Evolutionary conservation across 2,888 invertebrate genomes (phyloP), one percentile per base, ranked within the genome.

Genomic region (Hartigia nigra): DNA sequence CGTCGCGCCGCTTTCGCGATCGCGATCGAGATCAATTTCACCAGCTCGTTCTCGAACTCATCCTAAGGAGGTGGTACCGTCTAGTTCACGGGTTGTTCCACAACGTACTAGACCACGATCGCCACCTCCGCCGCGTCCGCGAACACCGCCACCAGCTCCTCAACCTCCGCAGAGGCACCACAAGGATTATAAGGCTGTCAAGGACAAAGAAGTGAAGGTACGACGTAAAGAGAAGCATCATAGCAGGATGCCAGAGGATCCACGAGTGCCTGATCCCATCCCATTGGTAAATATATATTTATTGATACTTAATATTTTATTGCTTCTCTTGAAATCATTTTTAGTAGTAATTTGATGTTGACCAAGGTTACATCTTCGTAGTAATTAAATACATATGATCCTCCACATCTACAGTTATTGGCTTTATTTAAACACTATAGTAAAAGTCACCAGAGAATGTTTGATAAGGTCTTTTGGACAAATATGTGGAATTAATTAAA

Each of bases 131-230:
- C 93, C 93, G n/a, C 91, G 93, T 75, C 92, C 93, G 77, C 92
- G 92, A 77, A 93, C 93, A 31, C 94, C 94, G 34, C 94, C 94
- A 9, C 93, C 94, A 74, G 92, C 94, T 82, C 94, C 94, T 5
- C 93, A 94, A 75, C 93, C 93, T 81, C 92, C 93, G 86, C 92
- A 92, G 79, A 89, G 91, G 87, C 93, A 91, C 87, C 91, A 93
- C 82, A 94, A 94, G 85, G 94, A 94, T 77, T 93, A 94, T 87
- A 92, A 92, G 83, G 82, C 89, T 23, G 90, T 90, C 79, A 81
- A 89, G 86, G 81, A 90, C 84, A 87, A 92, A 90, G 76, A 88
- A 80, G 69, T 83, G 86, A 82, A 93, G 90, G 81, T 92, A 39
- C 83, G 89, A 31, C 88, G 91, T 76, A 91, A 91, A 82, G 91